Percentiles rank a stretch among this genome's conserved stretches.
Evolutionary conservation across 1,140 invertebrate species (phyloP).

Genomic region (Drosophila setifemur): DNA sequence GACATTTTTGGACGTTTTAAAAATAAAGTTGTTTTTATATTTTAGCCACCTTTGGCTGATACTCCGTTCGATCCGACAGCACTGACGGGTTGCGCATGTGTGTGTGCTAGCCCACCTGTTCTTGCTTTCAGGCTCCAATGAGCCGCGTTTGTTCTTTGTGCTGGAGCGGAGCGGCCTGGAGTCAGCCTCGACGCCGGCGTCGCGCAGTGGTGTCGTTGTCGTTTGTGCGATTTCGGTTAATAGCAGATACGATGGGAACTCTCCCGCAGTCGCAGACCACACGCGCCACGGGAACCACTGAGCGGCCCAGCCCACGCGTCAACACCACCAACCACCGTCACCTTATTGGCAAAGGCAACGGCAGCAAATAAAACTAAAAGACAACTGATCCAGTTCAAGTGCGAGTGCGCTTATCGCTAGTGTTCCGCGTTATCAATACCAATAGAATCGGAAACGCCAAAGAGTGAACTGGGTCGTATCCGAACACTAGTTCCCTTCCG

Average conservation of each 20-base stretch:
- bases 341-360: too few relatives aligned
- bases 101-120: too few relatives aligned
- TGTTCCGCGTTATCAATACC: conserved; percentile 16
- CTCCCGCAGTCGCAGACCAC: conserved; percentile 49
- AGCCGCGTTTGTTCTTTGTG: conserved; percentile 70
- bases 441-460: conserved; percentile 17
- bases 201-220: not conserved
- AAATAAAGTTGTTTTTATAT: too few relatives aligned
- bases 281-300: conserved; percentile 54
- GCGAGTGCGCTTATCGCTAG: conserved; percentile 21
- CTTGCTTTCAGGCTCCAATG: conserved; percentile 30
- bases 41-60: too few relatives aligned
- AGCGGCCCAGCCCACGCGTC: not conserved
- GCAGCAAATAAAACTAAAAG: too few relatives aligned
- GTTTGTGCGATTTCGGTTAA: conserved; percentile 54
- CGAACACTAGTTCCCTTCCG: too few relatives aligned
- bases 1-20: too few relatives aligned
- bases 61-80: too few relatives aligned
- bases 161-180: conserved; percentile 31
- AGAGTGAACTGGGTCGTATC: too few relatives aligned
- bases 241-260: conserved; percentile 45
- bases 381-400: too few relatives aligned
- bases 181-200: conserved; percentile 36
- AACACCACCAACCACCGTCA: too few relatives aligned
- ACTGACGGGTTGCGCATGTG: too few relatives aligned